Evolutionary conservation across 1,140 invertebrate species (phyloP).

Genomic region (Caenorhabditis briggsae): DNA sequence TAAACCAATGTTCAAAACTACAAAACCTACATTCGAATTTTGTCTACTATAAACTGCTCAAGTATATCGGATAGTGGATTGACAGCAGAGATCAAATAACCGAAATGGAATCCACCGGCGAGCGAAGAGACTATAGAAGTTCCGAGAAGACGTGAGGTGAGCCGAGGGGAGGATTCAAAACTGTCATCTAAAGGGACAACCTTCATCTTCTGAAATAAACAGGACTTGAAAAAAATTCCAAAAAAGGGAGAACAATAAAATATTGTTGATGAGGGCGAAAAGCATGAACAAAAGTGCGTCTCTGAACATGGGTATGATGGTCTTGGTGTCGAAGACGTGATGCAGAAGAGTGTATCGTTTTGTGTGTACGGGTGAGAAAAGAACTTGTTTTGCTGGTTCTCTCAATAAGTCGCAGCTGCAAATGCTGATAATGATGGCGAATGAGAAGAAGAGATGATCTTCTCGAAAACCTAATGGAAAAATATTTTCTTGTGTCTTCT

Average conservation of each 20-base stretch:
- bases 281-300: conserved; percentile 37
- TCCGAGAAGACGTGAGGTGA: conserved; percentile 1
- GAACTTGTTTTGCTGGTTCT: conserved; percentile 53
- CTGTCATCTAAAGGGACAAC: background rate
- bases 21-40: conserved; percentile 36
- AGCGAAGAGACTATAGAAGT: conserved; percentile 16
- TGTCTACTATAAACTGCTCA: conserved; percentile 59
- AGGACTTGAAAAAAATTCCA: background rate
- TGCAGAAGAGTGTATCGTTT: conserved; percentile 15
- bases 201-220: conserved; percentile 6
- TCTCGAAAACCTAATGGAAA: background rate
- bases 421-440: conserved; percentile 10
- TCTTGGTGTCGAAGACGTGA: background rate
- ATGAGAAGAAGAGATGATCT: background rate
- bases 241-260: background rate
- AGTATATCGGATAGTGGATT: conserved; percentile 65
- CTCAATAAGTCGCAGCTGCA: background rate
- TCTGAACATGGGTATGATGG: conserved; percentile 37
- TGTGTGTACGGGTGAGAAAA: background rate
- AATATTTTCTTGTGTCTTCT: conserved; percentile 3
- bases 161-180: background rate
- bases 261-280: background rate
- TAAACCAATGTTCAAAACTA: no score
- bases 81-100: conserved; percentile 67
- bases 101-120: conserved; percentile 64